Conservation (phyloP, 92 coral and sea anemone genomes). For the Parazoanthus darwini region DNA sequence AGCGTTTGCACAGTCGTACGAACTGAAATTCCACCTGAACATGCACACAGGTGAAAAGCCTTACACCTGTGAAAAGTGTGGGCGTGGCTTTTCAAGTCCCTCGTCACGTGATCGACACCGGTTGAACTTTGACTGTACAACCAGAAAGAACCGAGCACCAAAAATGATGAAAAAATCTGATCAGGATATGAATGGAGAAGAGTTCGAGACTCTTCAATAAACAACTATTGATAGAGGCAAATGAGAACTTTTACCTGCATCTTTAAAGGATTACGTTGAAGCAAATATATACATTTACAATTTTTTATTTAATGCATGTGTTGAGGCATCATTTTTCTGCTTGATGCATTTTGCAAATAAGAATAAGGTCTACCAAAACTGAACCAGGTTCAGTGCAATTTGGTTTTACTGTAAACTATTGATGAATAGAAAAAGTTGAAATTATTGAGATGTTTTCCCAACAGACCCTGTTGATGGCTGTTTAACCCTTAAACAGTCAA, state of each 20-base stretch:
- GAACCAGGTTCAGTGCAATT: too few relatives aligned
- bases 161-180: constrained; percentile 76
- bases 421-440: too few relatives aligned
- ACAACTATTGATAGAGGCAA: too few relatives aligned
- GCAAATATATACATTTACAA: neutral
- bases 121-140: constrained; percentile 97
- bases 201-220: neutral
- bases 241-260: neutral
- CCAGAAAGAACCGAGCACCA: constrained; percentile 91
- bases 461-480: too few relatives aligned
- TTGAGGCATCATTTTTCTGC: neutral
- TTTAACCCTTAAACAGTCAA: too few relatives aligned
- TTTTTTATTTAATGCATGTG: neutral
- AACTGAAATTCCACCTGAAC: constrained; percentile 95
- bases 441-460: too few relatives aligned
- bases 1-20: constrained; percentile 98
- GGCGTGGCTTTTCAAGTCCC: constrained; percentile 98
- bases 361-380: too few relatives aligned
- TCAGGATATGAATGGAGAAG: constrained; percentile 37
- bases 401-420: too few relatives aligned
- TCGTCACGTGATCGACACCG: constrained; percentile 99
- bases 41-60: constrained; percentile 99
- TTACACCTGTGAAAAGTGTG: constrained; percentile 93
- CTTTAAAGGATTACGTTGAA: neutral
- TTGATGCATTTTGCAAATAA: neutral